A percentile compares a stretch with the other conserved stretches of the same genome.
phyloP scores from a whole-genome alignment of 2,113 vertebrate genomes.

The Thryonomys swinderianus region DNA sequence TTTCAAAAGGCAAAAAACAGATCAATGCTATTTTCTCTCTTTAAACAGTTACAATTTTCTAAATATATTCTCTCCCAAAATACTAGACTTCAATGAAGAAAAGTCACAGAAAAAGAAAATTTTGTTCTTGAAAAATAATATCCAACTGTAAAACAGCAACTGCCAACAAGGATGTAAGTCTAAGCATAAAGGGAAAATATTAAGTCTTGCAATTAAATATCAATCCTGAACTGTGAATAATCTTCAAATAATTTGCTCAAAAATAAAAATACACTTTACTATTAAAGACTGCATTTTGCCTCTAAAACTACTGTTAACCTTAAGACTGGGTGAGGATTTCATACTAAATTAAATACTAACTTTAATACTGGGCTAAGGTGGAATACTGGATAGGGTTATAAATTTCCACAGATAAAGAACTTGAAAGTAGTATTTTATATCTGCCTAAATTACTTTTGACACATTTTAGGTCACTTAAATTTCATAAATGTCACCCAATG shows the following conservation, averaged over 20 bases:
- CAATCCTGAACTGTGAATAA: constrained; percentile 13
- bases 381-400: neutral
- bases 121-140: constrained; percentile 62
- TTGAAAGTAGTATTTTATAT: constrained; percentile 38
- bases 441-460: neutral
- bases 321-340: neutral
- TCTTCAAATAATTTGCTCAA: constrained; percentile 27
- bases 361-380: neutral
- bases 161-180: constrained; percentile 19
- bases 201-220: constrained; percentile 33
- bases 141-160: constrained; percentile 24
- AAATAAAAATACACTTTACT: constrained; percentile 57
- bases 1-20: constrained; percentile 70
- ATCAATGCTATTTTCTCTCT: constrained; percentile 69
- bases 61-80: constrained; percentile 67
- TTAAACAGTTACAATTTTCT: constrained; percentile 63
- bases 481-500: constrained; percentile 21
- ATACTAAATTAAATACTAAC: neutral
- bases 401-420: constrained; percentile 25
- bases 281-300: neutral
- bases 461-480: neutral
- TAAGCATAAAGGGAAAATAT: constrained; percentile 39
- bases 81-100: constrained; percentile 40
- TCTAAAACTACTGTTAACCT: neutral
- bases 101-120: constrained; percentile 55